Percentiles rank a stretch among this genome's conserved stretches.
These are phyloP conservation scores for Norana najaformis DNA, from an alignment of 2,888 invertebrate genomes.

Conservation along the genomic window DNA sequence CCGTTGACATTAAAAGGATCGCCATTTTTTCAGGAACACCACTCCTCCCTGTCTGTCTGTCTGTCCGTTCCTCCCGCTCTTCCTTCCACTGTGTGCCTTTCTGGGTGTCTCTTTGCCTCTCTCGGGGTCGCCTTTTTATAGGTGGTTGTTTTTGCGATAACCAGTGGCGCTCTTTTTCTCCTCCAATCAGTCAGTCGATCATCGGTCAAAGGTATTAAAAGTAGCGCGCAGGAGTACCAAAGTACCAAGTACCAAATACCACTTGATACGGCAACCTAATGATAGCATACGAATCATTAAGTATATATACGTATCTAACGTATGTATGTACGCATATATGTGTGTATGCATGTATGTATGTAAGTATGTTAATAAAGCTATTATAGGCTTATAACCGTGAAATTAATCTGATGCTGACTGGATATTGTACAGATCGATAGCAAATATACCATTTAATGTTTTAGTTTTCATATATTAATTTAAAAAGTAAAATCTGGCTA, in stretches of 20 bases:
- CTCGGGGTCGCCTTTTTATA: not conserved
- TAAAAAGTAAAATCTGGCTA: not conserved
- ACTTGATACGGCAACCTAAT: slow-evolving; percentile 7
- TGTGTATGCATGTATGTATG: too few relatives aligned
- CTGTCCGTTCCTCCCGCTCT: too few relatives aligned
- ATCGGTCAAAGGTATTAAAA: not conserved
- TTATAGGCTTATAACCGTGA: too few relatives aligned
- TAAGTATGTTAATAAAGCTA: too few relatives aligned
- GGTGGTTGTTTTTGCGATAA: not conserved
- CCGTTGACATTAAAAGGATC: not conserved
- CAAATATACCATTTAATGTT: not conserved
- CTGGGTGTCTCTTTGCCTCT: too few relatives aligned
- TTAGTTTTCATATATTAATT: not conserved
- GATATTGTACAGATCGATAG: not conserved
- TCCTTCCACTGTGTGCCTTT: too few relatives aligned
- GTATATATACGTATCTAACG: too few relatives aligned
- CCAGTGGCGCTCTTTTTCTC: not conserved
- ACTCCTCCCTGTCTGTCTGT: not conserved
- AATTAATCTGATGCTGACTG: not conserved
- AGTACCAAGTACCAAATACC: slow-evolving; percentile 13
- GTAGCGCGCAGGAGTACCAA: not conserved
- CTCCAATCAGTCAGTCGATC: not conserved
- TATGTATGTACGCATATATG: too few relatives aligned
- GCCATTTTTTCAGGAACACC: not conserved
- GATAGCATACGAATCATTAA: too few relatives aligned